Base-by-base conservation (phyloP, 2,113 vertebrate species). In the Otolemur garnettii region DNA sequence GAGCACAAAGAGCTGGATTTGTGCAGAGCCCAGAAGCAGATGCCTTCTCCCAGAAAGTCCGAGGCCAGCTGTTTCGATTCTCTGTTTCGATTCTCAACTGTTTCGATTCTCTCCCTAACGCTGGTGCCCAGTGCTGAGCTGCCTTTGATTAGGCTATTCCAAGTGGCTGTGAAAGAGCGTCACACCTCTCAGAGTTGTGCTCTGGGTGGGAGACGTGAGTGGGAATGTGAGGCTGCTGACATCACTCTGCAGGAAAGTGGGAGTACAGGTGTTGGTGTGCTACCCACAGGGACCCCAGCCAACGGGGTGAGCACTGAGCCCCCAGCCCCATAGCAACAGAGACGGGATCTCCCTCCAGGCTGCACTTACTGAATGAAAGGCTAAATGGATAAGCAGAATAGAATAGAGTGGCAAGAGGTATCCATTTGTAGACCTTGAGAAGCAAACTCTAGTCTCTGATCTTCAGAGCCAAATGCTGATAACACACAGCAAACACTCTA, bases 131-230 rank as follows among this genome's bases (percentile, higher is more conserved):
- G 4, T 1, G n/a, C 57, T 3, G 21, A n/a, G 17, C 5, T 18
- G 55, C 3, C 72, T 69, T 64, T 22, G 57, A 42, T 81, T 18
- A 24, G 1, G 2, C 55, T 79, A 80, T 42, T 74, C 10, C 28
- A 0, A 3, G 45, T 35, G 21, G 50, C 7, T 35, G 2, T 4
- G 4, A 30, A 35, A 28, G 28, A 24, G 66, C 24, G 5, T 30
- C 19, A 13, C 2, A 4, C 5, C 11, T 28, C 53, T n/a, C 15
- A 38, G 30, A 0, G 0, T 66, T 38, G 0, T 24, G 13, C 33
- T 50, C 59, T 19, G 24, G 38, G 45, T 45, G 21, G 30, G 50
- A n/a, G 50, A 62, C 14, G 15, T 68, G 22, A 0, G 17, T 22
- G 69, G n/a, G 55, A 69, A 35, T 13, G 57, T 8, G 30, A 68